Base-by-base conservation (phyloP, 2,888 invertebrate species). In the Drosophila phalerata region DNA sequence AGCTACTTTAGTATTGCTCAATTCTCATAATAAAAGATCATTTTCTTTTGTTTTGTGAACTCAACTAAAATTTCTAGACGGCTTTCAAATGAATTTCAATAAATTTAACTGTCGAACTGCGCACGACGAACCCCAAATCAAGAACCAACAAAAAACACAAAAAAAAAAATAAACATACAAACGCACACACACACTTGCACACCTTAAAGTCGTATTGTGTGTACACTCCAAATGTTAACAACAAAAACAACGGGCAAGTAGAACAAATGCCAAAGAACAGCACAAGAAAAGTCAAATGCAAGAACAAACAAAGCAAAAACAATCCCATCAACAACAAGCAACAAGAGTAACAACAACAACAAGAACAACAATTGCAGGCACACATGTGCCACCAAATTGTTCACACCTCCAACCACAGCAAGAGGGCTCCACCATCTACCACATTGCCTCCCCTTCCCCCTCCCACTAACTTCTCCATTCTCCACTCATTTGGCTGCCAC, bases 361-460 rank as follows among this genome's bases (percentile, higher is more conserved):
- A 51, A 13, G 34, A 69, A 53, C 48, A 77, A 47, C 65, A 56
- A 73, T 57, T 63, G 34, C 63, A 43, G 32, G n/a, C 49, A 69
- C 81, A 83, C 87, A 83, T 87, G 85, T 87, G 85, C 79, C 83
- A 87, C 78, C 78, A 78, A 74, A 87, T 87, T 85, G 79, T 83
- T 83, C 87, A 85, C 82, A 83, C 82, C 82, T 87, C 78, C 58
- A 47, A 37, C 74, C 77, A 40, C 77, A 67, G 38, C 32, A 22
- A 43, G 34, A 9, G 37, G 37, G 48, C 60, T 43, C 34, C 43
- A 51, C 19, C 64, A 43, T 43, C 48, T 32, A 32, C 11, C 10
- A 3, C 48, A 34, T 11, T 13, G 5, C 48, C 8, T 30, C 11
- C n/a, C 53, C 11, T 8, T 45, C 37, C 22, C 43, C 10, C n/a